These are phyloP conservation scores for roundworm (Caenorhabditis elegans) DNA, from an alignment of 1,140 invertebrate genomes.

Conservation along the genomic window WBcel235 BX284605.5:13838001-13838500, in stretches of 20 bases:
- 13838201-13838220: not conserved
- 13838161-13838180: not conserved
- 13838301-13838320: not conserved
- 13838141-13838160: constrained; percentile 1
- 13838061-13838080: no score
- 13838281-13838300: not conserved
- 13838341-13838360: not conserved
- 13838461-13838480: not conserved
- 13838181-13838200: not conserved
- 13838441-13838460: not conserved
- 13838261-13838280: not conserved
- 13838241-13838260: not conserved
- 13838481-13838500: not conserved
- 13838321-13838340: constrained; percentile 8
- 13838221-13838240: not conserved
- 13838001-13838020: not conserved
- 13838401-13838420: not conserved
- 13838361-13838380: not conserved
- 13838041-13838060: not conserved
- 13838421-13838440: not conserved
- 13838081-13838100: no score
- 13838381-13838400: not conserved
- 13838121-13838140: not conserved
- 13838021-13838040: not conserved
- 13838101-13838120: constrained; percentile 3